Evolutionary conservation across 2,797 vertebrate genomes (phyloP).

Genomic region (Macrochelys suwanniensis): DNA sequence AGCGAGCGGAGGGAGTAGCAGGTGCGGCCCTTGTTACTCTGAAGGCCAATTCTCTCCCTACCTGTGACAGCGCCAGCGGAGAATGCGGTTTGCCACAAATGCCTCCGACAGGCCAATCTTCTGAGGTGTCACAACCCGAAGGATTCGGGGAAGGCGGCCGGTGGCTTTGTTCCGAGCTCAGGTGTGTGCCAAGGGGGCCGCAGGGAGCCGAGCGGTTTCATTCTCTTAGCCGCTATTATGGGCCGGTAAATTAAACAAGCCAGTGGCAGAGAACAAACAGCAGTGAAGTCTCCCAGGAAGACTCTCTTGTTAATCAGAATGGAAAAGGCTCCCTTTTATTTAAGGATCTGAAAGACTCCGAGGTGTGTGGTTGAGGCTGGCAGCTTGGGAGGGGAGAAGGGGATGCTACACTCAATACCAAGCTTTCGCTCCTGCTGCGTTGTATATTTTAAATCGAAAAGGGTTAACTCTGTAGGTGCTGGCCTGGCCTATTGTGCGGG

Average conservation of each 20-base stretch:
- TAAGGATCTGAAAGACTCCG: not conserved
- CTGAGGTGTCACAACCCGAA: slow-evolving; percentile 26
- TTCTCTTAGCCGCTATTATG: not conserved
- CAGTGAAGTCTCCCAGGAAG: slow-evolving; percentile 13
- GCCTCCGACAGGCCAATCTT: slow-evolving; percentile 38
- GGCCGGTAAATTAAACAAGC: not conserved
- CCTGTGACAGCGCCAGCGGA: not conserved
- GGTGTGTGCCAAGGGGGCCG: slow-evolving; percentile 9
- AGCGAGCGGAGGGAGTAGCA: not conserved
- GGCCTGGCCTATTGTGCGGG: not conserved
- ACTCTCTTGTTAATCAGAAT: slow-evolving; percentile 52
- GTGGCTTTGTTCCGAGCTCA: slow-evolving; percentile 29
- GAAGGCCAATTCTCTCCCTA: not conserved
- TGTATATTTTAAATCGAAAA: not conserved
- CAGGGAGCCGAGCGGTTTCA: not conserved
- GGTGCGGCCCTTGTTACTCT: not conserved
- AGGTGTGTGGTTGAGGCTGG: not conserved
- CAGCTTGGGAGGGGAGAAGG: not conserved
- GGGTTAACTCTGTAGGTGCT: not conserved
- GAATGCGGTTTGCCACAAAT: slow-evolving; percentile 23
- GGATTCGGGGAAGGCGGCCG: not conserved
- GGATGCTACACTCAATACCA: not conserved
- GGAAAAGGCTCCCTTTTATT: not conserved
- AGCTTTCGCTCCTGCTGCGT: not conserved
- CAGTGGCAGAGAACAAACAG: not conserved